phyloP scores from a whole-genome alignment of 2,797 vertebrate genomes.

The Acanthurus tractus region DNA sequence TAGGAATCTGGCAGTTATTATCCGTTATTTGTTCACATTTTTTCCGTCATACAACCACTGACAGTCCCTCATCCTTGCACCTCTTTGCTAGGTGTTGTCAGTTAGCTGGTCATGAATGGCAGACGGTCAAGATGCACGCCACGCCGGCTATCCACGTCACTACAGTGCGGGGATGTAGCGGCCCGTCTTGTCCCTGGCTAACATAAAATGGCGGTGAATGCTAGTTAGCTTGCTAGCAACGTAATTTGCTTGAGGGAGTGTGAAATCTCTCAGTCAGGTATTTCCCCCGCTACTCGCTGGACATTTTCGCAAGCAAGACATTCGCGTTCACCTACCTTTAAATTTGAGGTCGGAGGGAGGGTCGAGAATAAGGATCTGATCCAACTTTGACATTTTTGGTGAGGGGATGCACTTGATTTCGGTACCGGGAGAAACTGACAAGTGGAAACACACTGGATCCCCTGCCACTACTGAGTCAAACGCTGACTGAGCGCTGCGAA shows the following conservation, averaged over 20 bases:
- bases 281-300: background rate
- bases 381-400: conserved; percentile 91
- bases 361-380: conserved; percentile 92
- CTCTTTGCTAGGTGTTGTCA: conserved; percentile 30
- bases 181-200: conserved; percentile 73
- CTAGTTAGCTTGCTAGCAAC: conserved; percentile 64
- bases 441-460: conserved; percentile 71
- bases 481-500: conserved; percentile 73
- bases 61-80: background rate
- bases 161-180: conserved; percentile 71
- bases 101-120: background rate
- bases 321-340: conserved; percentile 88
- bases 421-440: conserved; percentile 75
- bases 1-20: background rate
- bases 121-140: conserved; percentile 30
- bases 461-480: conserved; percentile 74
- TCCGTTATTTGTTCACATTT: background rate
- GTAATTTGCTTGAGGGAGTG: conserved; percentile 66
- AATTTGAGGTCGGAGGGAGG: conserved; percentile 95
- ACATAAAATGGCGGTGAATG: conserved; percentile 85
- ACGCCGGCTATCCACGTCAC: conserved; percentile 74
- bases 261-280: conserved; percentile 48
- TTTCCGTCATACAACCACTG: background rate
- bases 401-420: conserved; percentile 71
- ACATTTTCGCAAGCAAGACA: background rate